Conservation (phyloP, 2,888 invertebrate species). For the Macroteleia sp. region DNA sequence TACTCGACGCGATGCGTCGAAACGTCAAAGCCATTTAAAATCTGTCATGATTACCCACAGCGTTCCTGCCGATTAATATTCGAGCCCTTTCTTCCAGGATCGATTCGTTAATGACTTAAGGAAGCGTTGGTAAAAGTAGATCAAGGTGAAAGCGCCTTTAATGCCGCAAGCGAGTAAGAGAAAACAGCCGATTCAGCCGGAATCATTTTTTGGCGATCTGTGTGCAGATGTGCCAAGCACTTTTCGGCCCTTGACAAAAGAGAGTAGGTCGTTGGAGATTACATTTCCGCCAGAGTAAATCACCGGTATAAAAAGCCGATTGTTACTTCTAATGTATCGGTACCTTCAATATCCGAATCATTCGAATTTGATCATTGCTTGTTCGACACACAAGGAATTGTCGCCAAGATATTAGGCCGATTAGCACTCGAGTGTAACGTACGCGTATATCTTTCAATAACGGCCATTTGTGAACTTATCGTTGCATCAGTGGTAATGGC, state of each 20-base stretch:
- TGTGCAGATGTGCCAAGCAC: constrained; percentile 10
- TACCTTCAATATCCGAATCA: constrained; percentile 1
- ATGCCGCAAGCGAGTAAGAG: constrained; percentile 1
- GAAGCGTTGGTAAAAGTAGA: constrained; percentile 25
- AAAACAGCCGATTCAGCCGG: neutral
- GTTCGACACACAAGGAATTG: neutral
- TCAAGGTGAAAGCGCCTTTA: constrained; percentile 35
- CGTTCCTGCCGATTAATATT: constrained; percentile 1
- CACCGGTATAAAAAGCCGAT: constrained; percentile 7
- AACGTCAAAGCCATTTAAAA: constrained; percentile 48
- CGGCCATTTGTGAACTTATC: constrained; percentile 3
- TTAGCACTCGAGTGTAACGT: constrained; percentile 4
- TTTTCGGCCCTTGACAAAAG: constrained; percentile 10
- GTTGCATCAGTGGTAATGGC: constrained; percentile 2
- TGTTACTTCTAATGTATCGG: constrained; percentile 6
- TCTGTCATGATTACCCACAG: neutral
- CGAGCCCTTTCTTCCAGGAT: neutral
- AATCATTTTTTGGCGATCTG: neutral
- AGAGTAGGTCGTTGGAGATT: constrained; percentile 25
- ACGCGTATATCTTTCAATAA: neutral
- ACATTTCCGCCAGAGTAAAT: neutral
- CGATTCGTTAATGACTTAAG: constrained; percentile 4
- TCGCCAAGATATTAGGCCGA: constrained; percentile 3
- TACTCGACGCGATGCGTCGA: constrained; percentile 44
- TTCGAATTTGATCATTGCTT: neutral